Conservation (phyloP, 2,888 invertebrate species). For the Cosmia trapezina region DNA sequence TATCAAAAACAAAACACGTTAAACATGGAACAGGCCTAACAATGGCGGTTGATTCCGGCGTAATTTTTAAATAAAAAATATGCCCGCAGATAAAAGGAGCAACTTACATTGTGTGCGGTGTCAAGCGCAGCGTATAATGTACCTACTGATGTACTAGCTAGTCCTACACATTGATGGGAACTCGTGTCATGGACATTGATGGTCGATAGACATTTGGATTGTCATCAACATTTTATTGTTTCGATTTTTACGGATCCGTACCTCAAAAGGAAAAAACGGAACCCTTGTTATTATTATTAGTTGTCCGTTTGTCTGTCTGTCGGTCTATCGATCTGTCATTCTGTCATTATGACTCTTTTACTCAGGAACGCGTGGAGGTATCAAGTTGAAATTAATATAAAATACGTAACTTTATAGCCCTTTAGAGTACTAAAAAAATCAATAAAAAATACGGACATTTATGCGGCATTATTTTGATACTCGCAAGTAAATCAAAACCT, state of each 20-base stretch:
- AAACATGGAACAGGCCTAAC: conserved; percentile 43
- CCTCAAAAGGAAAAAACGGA: no score
- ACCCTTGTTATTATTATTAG: no score
- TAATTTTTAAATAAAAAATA: conserved; percentile 61
- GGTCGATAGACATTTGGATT: conserved; percentile 31
- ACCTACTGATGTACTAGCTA: conserved; percentile 53
- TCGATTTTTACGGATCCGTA: background rate
- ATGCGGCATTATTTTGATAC: no score
- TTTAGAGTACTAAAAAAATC: no score
- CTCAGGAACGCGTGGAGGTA: no score
- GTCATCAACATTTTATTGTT: background rate
- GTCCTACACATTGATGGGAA: conserved; percentile 20
- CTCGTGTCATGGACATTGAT: conserved; percentile 46
- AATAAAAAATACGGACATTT: no score
- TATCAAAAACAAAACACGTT: conserved; percentile 44
- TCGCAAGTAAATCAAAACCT: no score
- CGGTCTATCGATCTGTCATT: no score
- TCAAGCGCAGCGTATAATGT: conserved; percentile 65
- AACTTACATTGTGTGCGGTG: conserved; percentile 63
- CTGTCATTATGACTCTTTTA: no score
- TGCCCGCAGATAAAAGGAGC: conserved; percentile 44
- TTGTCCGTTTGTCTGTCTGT: no score
- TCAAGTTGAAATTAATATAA: no score
- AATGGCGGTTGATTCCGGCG: conserved; percentile 52
- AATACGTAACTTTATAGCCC: no score